Percentiles rank a stretch among this genome's conserved stretches.
These are phyloP conservation scores for Rhadina sibilatrix DNA, from an alignment of 2,113 vertebrate genomes.

Conservation along the genomic window DNA sequence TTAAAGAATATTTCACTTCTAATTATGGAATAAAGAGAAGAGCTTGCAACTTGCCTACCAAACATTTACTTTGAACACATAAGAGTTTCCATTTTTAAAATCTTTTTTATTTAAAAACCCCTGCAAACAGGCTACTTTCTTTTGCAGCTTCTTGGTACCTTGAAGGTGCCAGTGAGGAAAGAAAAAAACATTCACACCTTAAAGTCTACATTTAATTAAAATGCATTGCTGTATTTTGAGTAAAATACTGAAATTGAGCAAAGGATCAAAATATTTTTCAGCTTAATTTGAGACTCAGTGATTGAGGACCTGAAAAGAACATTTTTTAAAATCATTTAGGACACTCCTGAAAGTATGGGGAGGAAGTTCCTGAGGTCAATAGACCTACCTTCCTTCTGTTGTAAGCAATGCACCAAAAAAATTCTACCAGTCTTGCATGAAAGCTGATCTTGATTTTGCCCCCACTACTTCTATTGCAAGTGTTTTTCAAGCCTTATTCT, in stretches of 20 bases:
- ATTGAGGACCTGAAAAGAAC: background rate
- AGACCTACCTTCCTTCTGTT: background rate
- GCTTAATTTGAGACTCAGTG: background rate
- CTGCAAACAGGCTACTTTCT: conserved; percentile 63
- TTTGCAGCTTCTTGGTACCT: conserved; percentile 46
- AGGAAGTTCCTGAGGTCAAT: background rate
- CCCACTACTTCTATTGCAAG: background rate
- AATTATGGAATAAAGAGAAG: conserved; percentile 83
- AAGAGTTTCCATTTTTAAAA: background rate
- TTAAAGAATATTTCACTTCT: conserved; percentile 86
- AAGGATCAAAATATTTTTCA: conserved; percentile 19
- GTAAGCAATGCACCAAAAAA: background rate
- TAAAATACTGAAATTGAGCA: conserved; percentile 22
- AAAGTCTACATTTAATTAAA: conserved; percentile 79
- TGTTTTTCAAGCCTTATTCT: background rate
- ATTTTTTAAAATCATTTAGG: background rate
- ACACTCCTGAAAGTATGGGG: background rate
- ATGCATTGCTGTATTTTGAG: conserved; percentile 6
- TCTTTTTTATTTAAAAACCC: conserved; percentile 52
- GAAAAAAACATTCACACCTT: conserved; percentile 24
- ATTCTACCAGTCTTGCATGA: background rate
- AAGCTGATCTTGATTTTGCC: background rate
- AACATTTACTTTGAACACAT: conserved; percentile 70
- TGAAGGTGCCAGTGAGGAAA: conserved; percentile 25
- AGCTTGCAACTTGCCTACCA: conserved; percentile 79